Percentiles rank a stretch among this genome's conserved stretches.
Conservation (phyloP, 2,888 invertebrate genomes). For the Diaprepes abbreviatus region DNA sequence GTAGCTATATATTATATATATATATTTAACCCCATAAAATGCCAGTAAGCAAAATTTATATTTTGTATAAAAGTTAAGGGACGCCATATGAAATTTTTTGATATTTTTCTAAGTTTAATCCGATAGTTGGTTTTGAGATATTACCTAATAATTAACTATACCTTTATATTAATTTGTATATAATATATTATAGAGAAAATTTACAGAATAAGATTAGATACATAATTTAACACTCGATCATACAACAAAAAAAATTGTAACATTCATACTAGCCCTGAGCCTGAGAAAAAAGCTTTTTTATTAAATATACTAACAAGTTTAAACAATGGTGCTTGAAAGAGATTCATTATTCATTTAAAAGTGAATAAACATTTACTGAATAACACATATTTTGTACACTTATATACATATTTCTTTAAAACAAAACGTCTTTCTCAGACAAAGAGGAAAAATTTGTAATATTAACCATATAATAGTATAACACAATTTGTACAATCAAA, state of each 20-base stretch:
- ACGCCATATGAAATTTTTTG: conserved; percentile 65
- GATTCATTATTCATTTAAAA: conserved; percentile 56
- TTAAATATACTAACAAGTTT: conserved; percentile 48
- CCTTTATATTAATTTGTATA: conserved; percentile 66
- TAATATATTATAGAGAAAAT: conserved; percentile 67
- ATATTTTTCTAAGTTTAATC: conserved; percentile 63
- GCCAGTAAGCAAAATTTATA: conserved; percentile 51
- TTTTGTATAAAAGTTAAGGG: conserved; percentile 66
- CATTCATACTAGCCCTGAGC: conserved; percentile 64
- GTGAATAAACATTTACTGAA: conserved; percentile 55
- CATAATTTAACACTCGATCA: conserved; percentile 66
- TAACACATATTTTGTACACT: conserved; percentile 60
- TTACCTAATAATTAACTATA: conserved; percentile 66
- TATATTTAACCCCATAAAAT: conserved; percentile 26
- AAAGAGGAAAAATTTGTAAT: conserved; percentile 58
- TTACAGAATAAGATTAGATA: conserved; percentile 68
- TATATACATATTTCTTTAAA: conserved; percentile 54
- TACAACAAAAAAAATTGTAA: conserved; percentile 61
- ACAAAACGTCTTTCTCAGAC: conserved; percentile 56
- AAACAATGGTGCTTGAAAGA: conserved; percentile 54
- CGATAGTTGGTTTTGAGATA: conserved; percentile 63
- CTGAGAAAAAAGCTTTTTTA: conserved; percentile 51
- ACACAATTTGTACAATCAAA: conserved; percentile 81
- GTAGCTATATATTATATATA: conserved; percentile 23
- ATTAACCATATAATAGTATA: conserved; percentile 66